Percentiles rank a stretch among this genome's conserved stretches.
phyloP scores from a whole-genome alignment of 2,113 vertebrate genomes.

The Psettodes erumei region DNA sequence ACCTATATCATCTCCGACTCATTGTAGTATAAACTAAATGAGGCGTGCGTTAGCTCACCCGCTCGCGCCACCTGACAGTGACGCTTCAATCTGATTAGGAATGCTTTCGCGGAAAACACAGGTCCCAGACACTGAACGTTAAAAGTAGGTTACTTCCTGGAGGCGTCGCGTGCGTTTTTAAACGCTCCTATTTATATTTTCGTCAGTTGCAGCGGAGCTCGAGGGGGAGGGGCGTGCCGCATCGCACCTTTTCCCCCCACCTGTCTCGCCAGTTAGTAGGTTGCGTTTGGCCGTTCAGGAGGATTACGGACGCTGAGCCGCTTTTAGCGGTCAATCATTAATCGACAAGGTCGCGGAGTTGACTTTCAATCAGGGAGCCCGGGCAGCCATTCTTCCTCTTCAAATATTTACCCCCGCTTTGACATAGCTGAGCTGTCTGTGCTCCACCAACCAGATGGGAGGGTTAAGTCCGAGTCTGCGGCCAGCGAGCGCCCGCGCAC shows the following conservation, averaged over 20 bases:
- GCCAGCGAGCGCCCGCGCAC: conserved; percentile 14
- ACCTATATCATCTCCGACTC: conserved; percentile 23
- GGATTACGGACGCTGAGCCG: too few relatives aligned
- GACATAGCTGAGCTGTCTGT: conserved; percentile 69
- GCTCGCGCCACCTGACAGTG: conserved; percentile 30
- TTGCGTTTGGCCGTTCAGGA: conserved; percentile 5
- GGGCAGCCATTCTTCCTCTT: conserved; percentile 66
- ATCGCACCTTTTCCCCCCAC: background rate
- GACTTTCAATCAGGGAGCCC: conserved; percentile 68
- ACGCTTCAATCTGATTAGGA: conserved; percentile 10
- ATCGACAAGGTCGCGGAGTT: conserved; percentile 55
- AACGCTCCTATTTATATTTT: background rate
- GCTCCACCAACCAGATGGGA: conserved; percentile 58
- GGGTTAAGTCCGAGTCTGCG: conserved; percentile 57
- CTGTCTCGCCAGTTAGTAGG: background rate
- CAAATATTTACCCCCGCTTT: conserved; percentile 79
- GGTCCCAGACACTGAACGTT: background rate
- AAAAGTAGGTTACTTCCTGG: conserved; percentile 13
- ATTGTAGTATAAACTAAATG: conserved; percentile 41
- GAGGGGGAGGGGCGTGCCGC: background rate
- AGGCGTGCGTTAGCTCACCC: conserved; percentile 9
- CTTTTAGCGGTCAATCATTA: conserved; percentile 74
- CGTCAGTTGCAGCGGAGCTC: background rate
- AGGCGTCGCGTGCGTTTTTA: background rate
- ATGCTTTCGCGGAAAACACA: conserved; percentile 1